phyloP scores from a whole-genome alignment of 2,797 vertebrate species.

The Geotrypetes seraphini region DNA sequence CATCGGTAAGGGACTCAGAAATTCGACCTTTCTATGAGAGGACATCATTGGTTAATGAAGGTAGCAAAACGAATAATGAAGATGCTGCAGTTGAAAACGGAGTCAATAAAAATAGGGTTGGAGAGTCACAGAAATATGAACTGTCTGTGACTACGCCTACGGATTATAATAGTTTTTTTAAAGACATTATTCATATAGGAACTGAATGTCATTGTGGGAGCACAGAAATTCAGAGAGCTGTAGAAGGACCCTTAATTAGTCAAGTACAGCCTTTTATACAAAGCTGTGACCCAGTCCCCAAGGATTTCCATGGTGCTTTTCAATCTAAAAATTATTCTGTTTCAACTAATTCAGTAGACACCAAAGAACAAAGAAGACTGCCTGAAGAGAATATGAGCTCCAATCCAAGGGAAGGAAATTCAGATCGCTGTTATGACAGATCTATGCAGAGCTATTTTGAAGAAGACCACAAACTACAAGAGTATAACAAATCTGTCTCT shows the following conservation, averaged over 20 bases:
- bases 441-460: slow-evolving; percentile 41
- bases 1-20: slow-evolving; percentile 22
- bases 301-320: slow-evolving; percentile 49
- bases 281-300: slow-evolving; percentile 45
- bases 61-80: slow-evolving; percentile 38
- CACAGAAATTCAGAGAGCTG: slow-evolving; percentile 35
- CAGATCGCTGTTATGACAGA: slow-evolving; percentile 33
- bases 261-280: slow-evolving; percentile 42
- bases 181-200: slow-evolving; percentile 33
- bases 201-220: slow-evolving; percentile 25
- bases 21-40: slow-evolving; percentile 63
- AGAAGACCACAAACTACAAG: slow-evolving; percentile 30
- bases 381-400: slow-evolving; percentile 29
- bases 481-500: slow-evolving; percentile 41
- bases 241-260: slow-evolving; percentile 39
- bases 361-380: slow-evolving; percentile 43
- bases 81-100: slow-evolving; percentile 26
- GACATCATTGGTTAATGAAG: slow-evolving; percentile 49
- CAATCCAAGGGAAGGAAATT: slow-evolving; percentile 24
- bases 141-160: slow-evolving; percentile 17
- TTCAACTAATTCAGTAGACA: slow-evolving; percentile 43
- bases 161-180: slow-evolving; percentile 36
- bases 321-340: slow-evolving; percentile 38
- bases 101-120: slow-evolving; percentile 19
- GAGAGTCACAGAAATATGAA: slow-evolving; percentile 17